Base-by-base conservation (phyloP, 1,140 invertebrate genomes). In the Anastrepha ludens region DNA sequence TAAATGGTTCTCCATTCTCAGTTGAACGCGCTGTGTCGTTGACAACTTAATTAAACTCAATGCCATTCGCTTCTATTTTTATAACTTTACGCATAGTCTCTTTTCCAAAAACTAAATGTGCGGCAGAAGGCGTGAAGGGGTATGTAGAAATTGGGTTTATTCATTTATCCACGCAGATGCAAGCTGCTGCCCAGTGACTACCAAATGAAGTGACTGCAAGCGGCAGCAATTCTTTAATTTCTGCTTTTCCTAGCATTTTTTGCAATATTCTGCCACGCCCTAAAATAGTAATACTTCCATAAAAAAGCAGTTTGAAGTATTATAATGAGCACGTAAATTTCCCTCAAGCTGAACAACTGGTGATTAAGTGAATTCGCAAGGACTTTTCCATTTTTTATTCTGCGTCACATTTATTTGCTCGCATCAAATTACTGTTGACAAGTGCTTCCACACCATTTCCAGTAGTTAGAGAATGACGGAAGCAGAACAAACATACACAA, bases 41-140 rank as follows among this genome's bases (percentile, higher is more conserved):
- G 60, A 62, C 60, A 8, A 62, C 60, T 62, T 62, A 62, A 62
- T 62, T 62, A 62, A 62, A 62, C 60, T 62, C 60, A 62, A 17
- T 62, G 13, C n/a, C 4, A 29, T 62, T 55, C 11, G 50, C 4
- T 17, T 62, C 15, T 62, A 29, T 62, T 62, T 62, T 62, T 62
- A 13, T 17, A 62, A 17, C 60, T 62, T 17, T 17, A n/a, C 15
- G 60, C 13, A 62, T 9, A 62, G 15, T 4, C 15, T 62, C 4
- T 62, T 17, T 15, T 62, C 15, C 60, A 29, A 29, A 29, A 29
- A 29, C 29, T 29, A 29, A 29, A 29, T 29, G 29, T 29, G 29
- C 29, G 29, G 29, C 29, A 29, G 29, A 29, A 29, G 29, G 29
- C 1, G n/a, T 2, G 8, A 5, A 62, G n/a, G n/a, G 2, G 13